Base-by-base conservation (phyloP, 2,113 vertebrate genomes). In the Cettia cetti region DNA sequence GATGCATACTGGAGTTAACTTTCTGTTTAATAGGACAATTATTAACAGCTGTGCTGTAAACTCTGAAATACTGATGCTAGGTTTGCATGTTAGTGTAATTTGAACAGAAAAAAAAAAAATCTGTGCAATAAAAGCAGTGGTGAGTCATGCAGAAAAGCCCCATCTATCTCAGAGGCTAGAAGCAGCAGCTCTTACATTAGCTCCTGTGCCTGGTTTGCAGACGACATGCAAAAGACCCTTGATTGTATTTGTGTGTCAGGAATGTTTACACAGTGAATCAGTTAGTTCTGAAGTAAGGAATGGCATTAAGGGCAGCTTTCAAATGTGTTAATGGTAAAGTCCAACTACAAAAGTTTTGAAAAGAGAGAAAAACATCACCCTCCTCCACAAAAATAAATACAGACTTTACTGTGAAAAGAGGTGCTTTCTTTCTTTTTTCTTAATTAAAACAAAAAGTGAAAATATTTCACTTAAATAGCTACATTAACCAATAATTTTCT, bases 251-350 rank as follows among this genome's bases (percentile, higher is more conserved):
- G 40, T 66, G 49, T 31, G 52, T 83, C 63, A 90, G 59, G 56
- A 94, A 82, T 90, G 68, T 94, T 96, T 94, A 64, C 56, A 59
- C 18, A 56, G 60, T 35, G 33, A 90, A 91, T 82, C 83, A 88
- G n/a, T 95, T 52, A 23, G 44, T 90, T 86, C 66, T 45, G 47
- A 80, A 82, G 50, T 59, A 85, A 66, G 68, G 42, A 82, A 81
- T 35, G 52, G 60, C 66, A 90, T 71, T 75, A 91, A 91, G 68
- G 70, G 39, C 56, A 82, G 42, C 77, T 89, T 95, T 92, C 60
- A 91, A 89, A 83, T 57, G 60, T 17, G 20, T 35, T 60, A 39
- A 59, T 39, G 21, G 57, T 83, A 64, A 95, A 88, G 70, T 35
- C 39, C 45, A 61, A n/a, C 60, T 81, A 65, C 37, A 49, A 40